A percentile compares a stretch with the other conserved stretches of the same genome.
These are phyloP conservation scores for Catagonus wagneri DNA, from an alignment of 2,113 vertebrate genomes.

Conservation along the genomic window DNA sequence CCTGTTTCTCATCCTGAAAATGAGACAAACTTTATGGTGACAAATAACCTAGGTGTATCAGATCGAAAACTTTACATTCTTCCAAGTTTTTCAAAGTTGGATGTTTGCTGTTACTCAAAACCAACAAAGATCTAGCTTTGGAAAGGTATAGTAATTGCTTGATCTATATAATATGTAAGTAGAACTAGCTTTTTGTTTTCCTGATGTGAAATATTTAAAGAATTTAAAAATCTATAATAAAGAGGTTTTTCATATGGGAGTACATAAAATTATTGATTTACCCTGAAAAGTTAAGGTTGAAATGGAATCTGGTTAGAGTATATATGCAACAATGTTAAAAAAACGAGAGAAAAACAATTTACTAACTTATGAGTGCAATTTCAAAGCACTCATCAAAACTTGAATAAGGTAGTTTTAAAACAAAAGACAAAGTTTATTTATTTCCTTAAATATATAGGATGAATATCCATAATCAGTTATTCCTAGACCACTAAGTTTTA, in stretches of 20 bases:
- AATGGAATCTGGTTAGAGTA: neutral
- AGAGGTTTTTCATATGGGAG: neutral
- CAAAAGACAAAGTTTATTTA: neutral
- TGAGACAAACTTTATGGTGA: neutral
- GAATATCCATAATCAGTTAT: neutral
- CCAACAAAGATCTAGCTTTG: neutral
- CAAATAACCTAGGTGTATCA: neutral
- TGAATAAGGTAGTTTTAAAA: conserved; percentile 9
- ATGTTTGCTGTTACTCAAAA: neutral
- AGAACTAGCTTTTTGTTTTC: neutral
- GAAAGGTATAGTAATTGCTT: neutral
- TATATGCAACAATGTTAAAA: neutral
- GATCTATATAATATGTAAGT: neutral
- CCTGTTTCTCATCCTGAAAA: neutral
- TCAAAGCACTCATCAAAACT: neutral
- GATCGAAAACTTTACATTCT: neutral
- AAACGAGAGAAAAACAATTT: neutral
- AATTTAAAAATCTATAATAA: neutral
- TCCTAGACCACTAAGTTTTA: neutral
- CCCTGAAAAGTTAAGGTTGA: neutral
- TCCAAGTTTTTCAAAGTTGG: neutral
- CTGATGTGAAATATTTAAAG: neutral
- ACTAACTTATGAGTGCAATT: neutral
- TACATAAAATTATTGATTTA: neutral
- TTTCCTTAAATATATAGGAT: neutral